Evolutionary conservation across 2,113 vertebrate species (phyloP), one percentile per base, ranked within the genome.

Genomic region (Columbina picui): DNA sequence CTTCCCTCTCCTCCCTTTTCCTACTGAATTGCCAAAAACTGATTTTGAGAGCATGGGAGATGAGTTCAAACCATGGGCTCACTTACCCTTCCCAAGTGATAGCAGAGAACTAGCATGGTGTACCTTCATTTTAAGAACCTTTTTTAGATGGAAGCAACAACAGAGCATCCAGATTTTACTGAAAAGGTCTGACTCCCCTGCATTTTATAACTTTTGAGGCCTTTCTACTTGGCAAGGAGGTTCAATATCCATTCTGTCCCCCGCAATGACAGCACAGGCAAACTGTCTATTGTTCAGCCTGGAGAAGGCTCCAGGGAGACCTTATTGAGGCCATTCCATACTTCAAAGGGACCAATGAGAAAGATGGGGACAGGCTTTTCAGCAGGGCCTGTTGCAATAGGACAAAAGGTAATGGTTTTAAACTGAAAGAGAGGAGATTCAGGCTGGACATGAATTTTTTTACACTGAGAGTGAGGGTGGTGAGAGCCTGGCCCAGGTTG

Each of bases 171-270:
- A 0, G 21, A 49, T 29, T 69, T 74, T 20, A 67, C 12, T 15
- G 14, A 45, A 70, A 59, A 68, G 1, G 2, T 9, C 1, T 3
- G 7, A 30, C 6, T 20, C 8, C 27, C 7, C 17, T 32, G 7
- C 71, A 63, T 67, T 3, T 26, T n/a, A 32, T 27, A 4, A 9
- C 12, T 80, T 83, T 69, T 47, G 50, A 70, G 13, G 26, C 9
- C 19, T 87, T 87, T 57, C 4, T 19, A 1, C 8, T 32, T 59
- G 26, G 12, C 2, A 3, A 32, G 8, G 17, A 18, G 3, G 6
- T 1, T 29, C 0, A 45, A 0, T 21, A 4, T 4, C 19, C 8
- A 0, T 55, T 63, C 16, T 32, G 30, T 1, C 25, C 26, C 36
- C 26, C 52, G 59, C 47, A 12, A 8, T 3, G 8, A 1, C 60